A percentile compares a stretch with the other conserved stretches of the same genome.
phyloP scores from a whole-genome alignment of 2,888 invertebrate genomes.

The Lasius platythorax region DNA sequence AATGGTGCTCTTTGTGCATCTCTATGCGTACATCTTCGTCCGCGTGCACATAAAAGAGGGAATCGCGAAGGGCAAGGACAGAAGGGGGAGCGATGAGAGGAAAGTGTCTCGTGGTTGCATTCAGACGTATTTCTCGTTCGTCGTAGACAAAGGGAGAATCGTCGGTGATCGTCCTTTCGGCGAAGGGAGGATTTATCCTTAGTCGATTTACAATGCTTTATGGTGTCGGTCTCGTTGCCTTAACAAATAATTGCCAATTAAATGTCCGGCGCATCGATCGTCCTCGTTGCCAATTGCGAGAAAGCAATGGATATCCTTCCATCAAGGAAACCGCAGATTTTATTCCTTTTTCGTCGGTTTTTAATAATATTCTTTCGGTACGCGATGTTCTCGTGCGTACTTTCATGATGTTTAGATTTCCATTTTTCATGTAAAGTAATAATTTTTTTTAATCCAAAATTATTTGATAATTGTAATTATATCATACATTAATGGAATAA shows the following conservation, averaged over 20 bases:
- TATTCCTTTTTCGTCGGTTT: background rate
- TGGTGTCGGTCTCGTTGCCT: slow-evolving; percentile 80
- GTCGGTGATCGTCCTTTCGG: slow-evolving; percentile 63
- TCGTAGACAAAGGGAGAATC: slow-evolving; percentile 36
- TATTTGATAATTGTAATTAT: background rate
- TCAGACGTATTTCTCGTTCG: slow-evolving; percentile 62
- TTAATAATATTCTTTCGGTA: background rate
- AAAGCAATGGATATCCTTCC: slow-evolving; percentile 62
- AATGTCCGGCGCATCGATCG: slow-evolving; percentile 79
- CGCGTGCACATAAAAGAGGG: slow-evolving; percentile 27
- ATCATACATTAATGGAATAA: background rate
- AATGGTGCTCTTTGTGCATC: slow-evolving; percentile 20
- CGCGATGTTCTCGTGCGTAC: background rate
- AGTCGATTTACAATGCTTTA: slow-evolving; percentile 82
- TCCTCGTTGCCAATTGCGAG: slow-evolving; percentile 62
- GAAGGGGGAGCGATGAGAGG: slow-evolving; percentile 25
- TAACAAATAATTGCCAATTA: slow-evolving; percentile 84
- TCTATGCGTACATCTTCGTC: slow-evolving; percentile 1
- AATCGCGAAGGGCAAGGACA: slow-evolving; percentile 12
- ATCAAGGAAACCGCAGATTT: slow-evolving; percentile 39
- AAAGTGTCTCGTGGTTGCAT: slow-evolving; percentile 52
- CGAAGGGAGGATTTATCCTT: slow-evolving; percentile 81
- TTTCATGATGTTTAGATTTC: background rate
- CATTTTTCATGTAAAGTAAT: background rate
- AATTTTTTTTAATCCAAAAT: background rate